Evolutionary conservation across 2,113 vertebrate species (phyloP).

Genomic region (Piprites chloris): DNA sequence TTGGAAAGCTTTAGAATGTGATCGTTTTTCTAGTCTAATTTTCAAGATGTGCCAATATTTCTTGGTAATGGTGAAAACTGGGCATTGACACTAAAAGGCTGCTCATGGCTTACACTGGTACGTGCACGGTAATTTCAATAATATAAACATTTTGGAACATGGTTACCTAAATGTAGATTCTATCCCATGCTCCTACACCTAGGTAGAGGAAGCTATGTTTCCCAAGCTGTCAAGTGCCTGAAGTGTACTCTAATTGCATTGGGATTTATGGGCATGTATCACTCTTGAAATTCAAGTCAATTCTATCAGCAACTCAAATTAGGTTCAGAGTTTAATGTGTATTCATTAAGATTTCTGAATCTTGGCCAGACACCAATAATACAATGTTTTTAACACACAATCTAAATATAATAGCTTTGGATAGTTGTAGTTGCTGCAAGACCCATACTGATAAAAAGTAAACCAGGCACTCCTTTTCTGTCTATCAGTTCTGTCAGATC

Average conservation of each 20-base stretch:
- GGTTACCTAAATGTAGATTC: neutral
- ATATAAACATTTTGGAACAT: neutral
- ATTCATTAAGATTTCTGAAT: neutral
- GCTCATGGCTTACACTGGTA: neutral
- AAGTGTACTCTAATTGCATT: neutral
- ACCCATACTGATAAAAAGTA: neutral
- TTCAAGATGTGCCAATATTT: neutral
- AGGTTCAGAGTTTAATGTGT: neutral
- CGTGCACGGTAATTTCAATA: neutral
- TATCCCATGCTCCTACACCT: neutral
- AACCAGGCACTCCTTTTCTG: neutral
- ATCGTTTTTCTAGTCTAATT: neutral
- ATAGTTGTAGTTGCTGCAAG: neutral
- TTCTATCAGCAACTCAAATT: neutral
- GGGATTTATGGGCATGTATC: neutral
- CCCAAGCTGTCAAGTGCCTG: neutral
- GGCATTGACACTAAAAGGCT: neutral
- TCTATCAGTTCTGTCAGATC: neutral
- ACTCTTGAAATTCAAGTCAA: neutral
- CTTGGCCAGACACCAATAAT: neutral
- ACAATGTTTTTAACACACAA: neutral
- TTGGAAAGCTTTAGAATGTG: neutral
- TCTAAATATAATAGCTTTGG: neutral
- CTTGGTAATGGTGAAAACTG: neutral
- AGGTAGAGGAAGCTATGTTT: neutral